phyloP scores from a whole-genome alignment of 1,140 invertebrate genomes.

The Melipona quadrifasciata region DNA sequence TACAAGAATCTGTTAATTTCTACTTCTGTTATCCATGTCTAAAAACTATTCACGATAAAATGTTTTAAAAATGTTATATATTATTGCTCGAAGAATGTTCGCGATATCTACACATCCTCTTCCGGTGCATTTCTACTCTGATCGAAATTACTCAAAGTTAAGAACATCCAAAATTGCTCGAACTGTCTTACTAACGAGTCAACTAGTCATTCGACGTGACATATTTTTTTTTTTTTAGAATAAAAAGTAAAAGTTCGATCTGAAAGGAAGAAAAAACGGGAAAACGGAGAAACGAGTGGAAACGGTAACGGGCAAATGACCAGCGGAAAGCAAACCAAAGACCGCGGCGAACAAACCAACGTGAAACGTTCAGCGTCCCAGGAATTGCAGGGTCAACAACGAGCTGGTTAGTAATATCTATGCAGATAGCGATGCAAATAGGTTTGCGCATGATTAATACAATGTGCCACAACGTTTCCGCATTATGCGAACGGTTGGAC shows the following conservation, averaged over 20 bases:
- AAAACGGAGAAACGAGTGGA: background rate
- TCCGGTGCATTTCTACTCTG: too few relatives aligned
- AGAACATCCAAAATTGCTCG: background rate
- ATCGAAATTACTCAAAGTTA: background rate
- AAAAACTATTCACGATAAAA: too few relatives aligned
- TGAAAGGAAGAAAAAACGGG: too few relatives aligned
- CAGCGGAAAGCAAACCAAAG: background rate
- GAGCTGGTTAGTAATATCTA: conserved; percentile 55
- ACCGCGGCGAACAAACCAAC: background rate
- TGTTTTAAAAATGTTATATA: too few relatives aligned
- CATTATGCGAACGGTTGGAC: conserved; percentile 63
- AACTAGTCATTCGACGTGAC: background rate
- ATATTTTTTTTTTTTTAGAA: background rate
- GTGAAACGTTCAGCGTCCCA: conserved; percentile 23
- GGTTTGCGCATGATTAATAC: conserved; percentile 66
- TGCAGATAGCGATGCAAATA: conserved; percentile 68
- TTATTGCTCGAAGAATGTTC: too few relatives aligned
- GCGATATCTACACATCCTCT: too few relatives aligned
- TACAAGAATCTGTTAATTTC: background rate
- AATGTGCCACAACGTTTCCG: conserved; percentile 64
- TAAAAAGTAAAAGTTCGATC: background rate
- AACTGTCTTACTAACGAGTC: background rate
- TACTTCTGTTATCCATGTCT: background rate
- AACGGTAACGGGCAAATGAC: background rate
- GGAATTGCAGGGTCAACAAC: conserved; percentile 38